Base-by-base conservation (phyloP, 2,888 invertebrate genomes). In the Ennomos fuscantarius region DNA sequence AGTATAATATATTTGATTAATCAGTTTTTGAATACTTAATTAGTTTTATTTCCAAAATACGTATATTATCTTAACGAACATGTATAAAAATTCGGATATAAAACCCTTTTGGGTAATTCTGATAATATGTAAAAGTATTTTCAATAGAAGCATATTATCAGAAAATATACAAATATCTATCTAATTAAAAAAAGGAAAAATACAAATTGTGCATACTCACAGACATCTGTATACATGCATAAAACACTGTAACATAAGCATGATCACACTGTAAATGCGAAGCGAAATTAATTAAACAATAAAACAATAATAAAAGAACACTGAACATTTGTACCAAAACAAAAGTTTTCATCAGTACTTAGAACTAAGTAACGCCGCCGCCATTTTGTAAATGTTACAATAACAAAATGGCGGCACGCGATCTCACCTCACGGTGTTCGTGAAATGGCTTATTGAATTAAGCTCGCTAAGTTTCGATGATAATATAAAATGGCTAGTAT, bases 141-240 rank as follows among this genome's bases (percentile, higher is more conserved):
- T 57, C 69, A 68, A 59, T 70, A 65, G 60, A 69, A 60, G 39
- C 70, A 74, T 75, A 76, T 81, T 80, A 84, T 82, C 84, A 86
- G 79, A 84, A 70, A 77, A 79, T 73, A 45, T 54, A 59, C 49
- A 59, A 53, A 34, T 50, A 50, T 53, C 63, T 67, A 67, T 50
- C 46, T 68, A 75, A 72, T 65, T 52, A 53, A 48, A 69, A 76
- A 73, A 74, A 66, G 72, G 73, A 82, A 83, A 87, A 58, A 82
- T 85, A 85, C 85, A 86, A 84, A 84, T 86, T 87, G 89, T 89
- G 89, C 89, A 90, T 91, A 91, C 90, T 90, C 89, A 90, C 89
- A 86, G 79, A 89, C 88, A 86, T 82, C 80, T 79, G 83, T 84
- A 77, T 82, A 88, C 91, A 91, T 91, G 92, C 92, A 89, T 77